Evolutionary conservation across 2,113 vertebrate genomes (phyloP), one percentile per base, ranked within the genome.

Genomic region (Pelmatolapia mariae): DNA sequence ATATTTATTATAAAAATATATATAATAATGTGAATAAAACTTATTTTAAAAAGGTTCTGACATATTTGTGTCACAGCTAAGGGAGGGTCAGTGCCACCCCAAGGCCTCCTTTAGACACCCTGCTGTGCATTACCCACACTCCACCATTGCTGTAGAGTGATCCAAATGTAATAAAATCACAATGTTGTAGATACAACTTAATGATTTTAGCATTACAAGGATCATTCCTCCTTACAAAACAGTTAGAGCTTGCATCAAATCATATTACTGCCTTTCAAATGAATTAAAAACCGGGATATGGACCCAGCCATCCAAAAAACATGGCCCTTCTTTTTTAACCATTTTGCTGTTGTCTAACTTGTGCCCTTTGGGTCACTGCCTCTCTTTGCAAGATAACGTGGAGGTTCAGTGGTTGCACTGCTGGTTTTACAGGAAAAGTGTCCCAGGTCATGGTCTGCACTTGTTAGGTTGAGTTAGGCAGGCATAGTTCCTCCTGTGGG

Each of bases 11-110:
- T 12, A n/a, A 38, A 54, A 15, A 29, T 57, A 18, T 63, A 29
- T 57, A 18, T 63, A 19, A 38, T 66, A 38, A 66, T 38, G 61
- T 66, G 33, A 66, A 66, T 38, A 66, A n/a, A 66, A 66, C 33
- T 13, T 38, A 38, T 38, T 66, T 66, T 66, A n/a, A 38, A 38
- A 66, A 66, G 18, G 19, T 38, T 66, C 61, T 43, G 36, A 71
- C 66, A 43, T 1, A 43, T 43, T 43, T 71, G n/a, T 43, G 36
- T 24, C n/a, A 71, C n/a, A 71, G 36, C n/a, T 43, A 71, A 24
- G 36, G 36, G 66, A 2, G 66, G 8, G 8, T 71, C 36, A 24
- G 66, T 43, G 36, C 66, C 66, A 40, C 38, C 38, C 36, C 19
- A 71, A 24, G 66, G n/a, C 36, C 66, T n/a, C 36, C 66, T 71